Base-by-base conservation (phyloP, 2,888 invertebrate genomes). In the Amorpha juglandis region DNA sequence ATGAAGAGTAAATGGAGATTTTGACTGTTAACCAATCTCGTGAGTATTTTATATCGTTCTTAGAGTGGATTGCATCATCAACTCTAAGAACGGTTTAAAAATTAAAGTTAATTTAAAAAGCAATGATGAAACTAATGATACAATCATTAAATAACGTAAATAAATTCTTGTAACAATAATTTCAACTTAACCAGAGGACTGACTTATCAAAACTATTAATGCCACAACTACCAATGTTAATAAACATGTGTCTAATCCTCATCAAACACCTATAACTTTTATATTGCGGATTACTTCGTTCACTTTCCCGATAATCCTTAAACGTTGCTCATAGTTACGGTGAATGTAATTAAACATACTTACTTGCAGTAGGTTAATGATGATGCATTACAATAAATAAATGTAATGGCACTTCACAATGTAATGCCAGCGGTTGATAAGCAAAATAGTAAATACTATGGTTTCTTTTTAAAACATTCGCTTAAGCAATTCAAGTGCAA, bases 331-430 rank as follows among this genome's bases (percentile, higher is more conserved):
- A 0, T n/a, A 53, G 27, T 58, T 38, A 19, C 38, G 9, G 38
- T 19, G 50, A 19, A 19, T 19, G 16, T 38, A 58, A 58, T 58
- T 58, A 58, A 58, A 16, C 19, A 21, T 19, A 58, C 42, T 58
- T 38, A 19, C 58, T 58, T 14, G 58, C 19, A 58, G 38, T 42
- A 19, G 58, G 58, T 58, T 58, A 58, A 64, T 64, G 53, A 27
- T 19, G 51, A 7, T 27, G 0, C 53, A 53, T 11, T 19, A 11
- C 42, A 38, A 58, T 58, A 58, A 42, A 58, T 42, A 19, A 11
- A 42, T 42, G 38, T 58, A 58, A 58, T 58, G 58, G 38, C 19
- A 58, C 42, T 42, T 58, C 42, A 19, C 58, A 42, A 55, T 55
- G 55, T 27, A 55, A 58, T 42, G 35, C 50, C 50, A 50, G 50